Conservation (phyloP, 2,888 invertebrate species). For the Oscheius sp. region DNA sequence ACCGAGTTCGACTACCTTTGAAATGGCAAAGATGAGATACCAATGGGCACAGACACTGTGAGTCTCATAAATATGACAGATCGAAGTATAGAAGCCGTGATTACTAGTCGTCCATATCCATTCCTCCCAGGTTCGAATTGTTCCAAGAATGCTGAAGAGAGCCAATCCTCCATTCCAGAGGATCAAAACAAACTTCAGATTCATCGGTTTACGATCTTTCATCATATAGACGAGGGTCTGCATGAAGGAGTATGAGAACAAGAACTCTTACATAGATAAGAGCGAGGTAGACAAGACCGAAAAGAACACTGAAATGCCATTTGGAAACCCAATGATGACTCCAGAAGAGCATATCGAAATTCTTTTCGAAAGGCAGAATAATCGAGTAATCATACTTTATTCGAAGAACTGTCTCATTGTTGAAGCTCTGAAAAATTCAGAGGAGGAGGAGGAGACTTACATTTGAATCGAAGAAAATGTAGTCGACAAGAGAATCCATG, state of each 20-base stretch:
- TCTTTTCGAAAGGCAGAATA: conserved; percentile 14
- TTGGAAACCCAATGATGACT: conserved; percentile 6
- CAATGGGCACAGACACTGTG: conserved; percentile 18
- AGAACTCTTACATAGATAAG: conserved; percentile 4
- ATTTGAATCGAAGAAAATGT: not conserved
- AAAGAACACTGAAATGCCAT: conserved; percentile 15
- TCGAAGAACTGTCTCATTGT: conserved; percentile 13
- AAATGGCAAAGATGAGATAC: conserved; percentile 17
- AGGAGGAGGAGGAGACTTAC: not conserved
- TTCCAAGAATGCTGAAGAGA: conserved; percentile 21
- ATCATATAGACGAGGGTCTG: conserved; percentile 3
- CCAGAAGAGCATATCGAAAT: conserved; percentile 1
- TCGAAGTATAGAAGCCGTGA: not conserved
- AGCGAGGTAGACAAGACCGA: conserved; percentile 16
- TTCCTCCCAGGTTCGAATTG: conserved; percentile 21
- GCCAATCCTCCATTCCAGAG: conserved; percentile 13
- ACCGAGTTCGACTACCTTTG: conserved; percentile 28
- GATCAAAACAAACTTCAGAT: not conserved
- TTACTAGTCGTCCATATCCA: not conserved
- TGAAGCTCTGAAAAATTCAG: not conserved
- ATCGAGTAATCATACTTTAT: conserved; percentile 5
- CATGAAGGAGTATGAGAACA: not conserved
- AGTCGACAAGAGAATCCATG: not conserved
- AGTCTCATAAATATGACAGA: conserved; percentile 20
- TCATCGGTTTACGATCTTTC: conserved; percentile 12